phyloP scores from a whole-genome alignment of 2,113 vertebrate genomes.

The Crocuta crocuta region DNA sequence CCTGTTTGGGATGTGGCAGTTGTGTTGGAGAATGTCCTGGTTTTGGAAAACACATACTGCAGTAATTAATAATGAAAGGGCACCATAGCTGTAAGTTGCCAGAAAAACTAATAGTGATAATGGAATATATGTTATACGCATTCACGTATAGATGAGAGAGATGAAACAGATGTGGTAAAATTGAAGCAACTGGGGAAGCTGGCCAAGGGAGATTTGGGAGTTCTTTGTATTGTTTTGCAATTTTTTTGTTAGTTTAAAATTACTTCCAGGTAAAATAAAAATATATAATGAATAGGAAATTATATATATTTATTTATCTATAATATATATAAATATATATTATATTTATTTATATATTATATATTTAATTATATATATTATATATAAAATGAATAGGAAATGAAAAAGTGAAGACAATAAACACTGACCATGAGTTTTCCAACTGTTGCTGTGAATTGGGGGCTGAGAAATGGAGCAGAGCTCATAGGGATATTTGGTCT shows the following conservation, averaged over 20 bases:
- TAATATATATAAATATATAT: no score
- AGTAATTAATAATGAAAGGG: neutral
- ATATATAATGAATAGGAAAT: neutral
- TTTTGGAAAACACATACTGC: neutral
- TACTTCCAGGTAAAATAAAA: neutral
- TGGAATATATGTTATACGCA: neutral
- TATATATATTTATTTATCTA: neutral
- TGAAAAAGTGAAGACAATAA: neutral
- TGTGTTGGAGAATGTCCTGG: neutral
- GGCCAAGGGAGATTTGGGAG: neutral
- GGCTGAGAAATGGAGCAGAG: neutral
- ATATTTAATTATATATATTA: no score
- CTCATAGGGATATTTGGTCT: neutral
- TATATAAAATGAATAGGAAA: neutral
- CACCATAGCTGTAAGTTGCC: neutral
- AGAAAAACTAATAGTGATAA: neutral
- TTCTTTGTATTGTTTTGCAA: neutral
- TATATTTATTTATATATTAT: no score
- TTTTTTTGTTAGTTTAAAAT: constrained; percentile 31
- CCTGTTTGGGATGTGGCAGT: neutral
- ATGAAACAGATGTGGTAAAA: constrained; percentile 4
- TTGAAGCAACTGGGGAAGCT: neutral
- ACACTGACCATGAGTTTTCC: neutral
- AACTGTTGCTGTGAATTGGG: neutral
- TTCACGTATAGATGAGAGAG: neutral